Base-by-base conservation (phyloP, 1,140 invertebrate genomes). In the Nasonia longicornis region DNA sequence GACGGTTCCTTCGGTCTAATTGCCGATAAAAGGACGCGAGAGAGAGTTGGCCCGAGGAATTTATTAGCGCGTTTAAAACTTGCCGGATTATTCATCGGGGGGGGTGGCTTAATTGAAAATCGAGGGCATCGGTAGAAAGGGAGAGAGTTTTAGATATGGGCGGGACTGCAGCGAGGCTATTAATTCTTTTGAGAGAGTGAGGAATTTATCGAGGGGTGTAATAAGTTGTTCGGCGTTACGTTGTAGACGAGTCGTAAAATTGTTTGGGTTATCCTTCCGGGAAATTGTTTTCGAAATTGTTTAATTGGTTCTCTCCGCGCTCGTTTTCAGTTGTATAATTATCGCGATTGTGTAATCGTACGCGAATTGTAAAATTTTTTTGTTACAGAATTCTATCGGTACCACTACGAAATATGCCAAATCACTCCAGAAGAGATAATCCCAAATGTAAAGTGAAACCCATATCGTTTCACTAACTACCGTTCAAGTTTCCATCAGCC, bases 1-100 rank as follows among this genome's bases (percentile, higher is more conserved):
- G 6, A 14, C 52, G 20, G n/a, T 16, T 58, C 6, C 0, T 16
- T 20, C 20, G 52, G 1, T n/a, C 20, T 81, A 66, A 81, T 81
- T 72, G 58, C 80, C 31, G 64, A 66, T 72, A 77, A 77, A 38
- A 69, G 45, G 22, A 11, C 45, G 22, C 45, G 14, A 1, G 66
- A 31, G 31, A 2, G 64, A 10, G n/a, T 29, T 22, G 64, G n/a
- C n/a, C 11, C 16, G 8, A 42, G 67, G 45, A 76, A 81, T 81
- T 81, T 76, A 81, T 76, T 64, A 75, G 31, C 73, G 22, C 58
- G 2, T n/a, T 76, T 58, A 76, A 81, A 81, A 81, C 73, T 81
- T 58, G 63, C n/a, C 48, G 64, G 29, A 81, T 81, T 81, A 71
- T 76, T 76, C 66, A 77, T 70, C 48, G 26, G 20, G 48, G 42